phyloP scores from a whole-genome alignment of 2,888 invertebrate genomes.

The Schizotus pectinicornis region DNA sequence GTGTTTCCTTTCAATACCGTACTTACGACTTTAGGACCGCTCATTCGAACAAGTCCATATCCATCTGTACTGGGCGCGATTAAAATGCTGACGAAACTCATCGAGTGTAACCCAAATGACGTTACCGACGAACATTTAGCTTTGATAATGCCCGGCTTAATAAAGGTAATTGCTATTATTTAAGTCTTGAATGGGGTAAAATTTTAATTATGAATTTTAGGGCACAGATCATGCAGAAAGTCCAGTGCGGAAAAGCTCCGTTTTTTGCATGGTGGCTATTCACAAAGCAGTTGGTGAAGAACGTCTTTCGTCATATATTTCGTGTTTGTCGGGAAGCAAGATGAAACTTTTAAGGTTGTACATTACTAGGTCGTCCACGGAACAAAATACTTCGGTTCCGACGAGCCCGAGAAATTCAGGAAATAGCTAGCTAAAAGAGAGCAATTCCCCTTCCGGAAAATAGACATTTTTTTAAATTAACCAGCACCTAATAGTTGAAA shows the following conservation, averaged over 20 bases:
- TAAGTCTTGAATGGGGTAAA: conserved; percentile 6
- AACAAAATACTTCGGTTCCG: conserved; percentile 58
- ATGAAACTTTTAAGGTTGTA: conserved; percentile 82
- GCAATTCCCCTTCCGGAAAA: conserved; percentile 9
- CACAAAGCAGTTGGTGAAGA: conserved; percentile 90
- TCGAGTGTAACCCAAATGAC: conserved; percentile 76
- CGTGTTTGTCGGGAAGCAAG: conserved; percentile 86
- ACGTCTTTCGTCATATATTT: conserved; percentile 79
- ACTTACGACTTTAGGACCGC: conserved; percentile 72
- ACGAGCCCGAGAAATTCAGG: conserved; percentile 56
- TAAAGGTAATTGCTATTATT: conserved; percentile 68
- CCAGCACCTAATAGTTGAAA: conserved; percentile 10
- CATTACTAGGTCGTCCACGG: conserved; percentile 66
- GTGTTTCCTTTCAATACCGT: conserved; percentile 83
- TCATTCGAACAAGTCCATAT: conserved; percentile 86
- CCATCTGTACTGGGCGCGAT: conserved; percentile 91
- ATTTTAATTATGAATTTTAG: conserved; percentile 59
- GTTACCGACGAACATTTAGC: conserved; percentile 77
- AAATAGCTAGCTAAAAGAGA: conserved; percentile 34
- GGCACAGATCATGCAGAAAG: conserved; percentile 92
- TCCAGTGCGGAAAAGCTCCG: conserved; percentile 92
- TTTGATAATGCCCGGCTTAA: conserved; percentile 86
- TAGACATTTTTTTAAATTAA: conserved; percentile 14
- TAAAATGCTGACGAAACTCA: conserved; percentile 86
- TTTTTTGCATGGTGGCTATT: conserved; percentile 96